Conservation (phyloP, 2,888 invertebrate species). For the Rhaphigaster nebulosa region DNA sequence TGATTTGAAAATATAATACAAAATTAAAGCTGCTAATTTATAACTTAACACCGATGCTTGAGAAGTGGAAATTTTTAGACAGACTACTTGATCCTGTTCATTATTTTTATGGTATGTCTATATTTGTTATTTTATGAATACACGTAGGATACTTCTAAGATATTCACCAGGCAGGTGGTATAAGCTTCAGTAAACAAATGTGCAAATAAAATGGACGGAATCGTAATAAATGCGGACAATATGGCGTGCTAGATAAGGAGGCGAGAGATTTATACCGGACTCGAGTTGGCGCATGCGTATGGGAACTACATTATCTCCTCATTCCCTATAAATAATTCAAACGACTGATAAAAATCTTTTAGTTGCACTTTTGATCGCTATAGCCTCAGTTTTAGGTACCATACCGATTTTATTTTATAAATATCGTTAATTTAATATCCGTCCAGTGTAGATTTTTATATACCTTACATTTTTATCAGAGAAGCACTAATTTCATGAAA, state of each 20-base stretch:
- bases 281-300: slow-evolving; percentile 19
- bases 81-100: background rate
- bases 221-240: slow-evolving; percentile 40
- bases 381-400: background rate
- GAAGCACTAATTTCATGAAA: too few species aligned
- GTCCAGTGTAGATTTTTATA: background rate
- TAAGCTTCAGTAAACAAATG: slow-evolving; percentile 5
- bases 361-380: background rate
- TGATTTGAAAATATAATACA: too few species aligned
- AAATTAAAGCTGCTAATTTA: too few species aligned
- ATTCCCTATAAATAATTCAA: slow-evolving; percentile 24
- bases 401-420: background rate
- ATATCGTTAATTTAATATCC: background rate
- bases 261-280: background rate
- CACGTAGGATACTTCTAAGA: background rate
- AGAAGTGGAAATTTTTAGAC: too few species aligned
- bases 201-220: slow-evolving; percentile 35
- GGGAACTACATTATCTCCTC: slow-evolving; percentile 1
- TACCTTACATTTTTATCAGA: background rate
- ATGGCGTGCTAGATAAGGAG: slow-evolving; percentile 5
- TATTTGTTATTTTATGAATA: background rate
- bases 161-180: background rate
- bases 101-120: background rate
- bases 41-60: too few species aligned
- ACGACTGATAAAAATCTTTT: background rate